Evolutionary conservation across 2,113 vertebrate species (phyloP).

Genomic region (Sturnira hondurensis): DNA sequence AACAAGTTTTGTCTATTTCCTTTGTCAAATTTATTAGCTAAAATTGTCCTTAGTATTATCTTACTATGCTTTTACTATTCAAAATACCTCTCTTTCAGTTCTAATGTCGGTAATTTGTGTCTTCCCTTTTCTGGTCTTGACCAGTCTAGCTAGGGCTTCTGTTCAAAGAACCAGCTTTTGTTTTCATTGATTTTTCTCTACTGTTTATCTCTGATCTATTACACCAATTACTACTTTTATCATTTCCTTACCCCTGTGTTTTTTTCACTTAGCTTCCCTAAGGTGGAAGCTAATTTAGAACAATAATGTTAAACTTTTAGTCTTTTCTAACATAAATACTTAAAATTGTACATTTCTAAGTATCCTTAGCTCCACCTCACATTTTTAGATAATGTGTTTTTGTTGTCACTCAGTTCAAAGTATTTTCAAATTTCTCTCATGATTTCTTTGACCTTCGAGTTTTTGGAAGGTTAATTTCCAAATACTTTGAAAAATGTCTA

Average conservation of each 20-base stretch:
- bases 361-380: not conserved
- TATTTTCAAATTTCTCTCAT: not conserved
- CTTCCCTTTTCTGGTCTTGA: not conserved
- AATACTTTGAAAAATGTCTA: not conserved
- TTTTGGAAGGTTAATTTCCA: not conserved
- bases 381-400: not conserved
- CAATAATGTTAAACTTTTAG: not conserved
- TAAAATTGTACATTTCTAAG: not conserved
- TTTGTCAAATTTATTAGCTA: not conserved
- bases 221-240: not conserved
- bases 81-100: not conserved
- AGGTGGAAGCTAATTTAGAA: not conserved
- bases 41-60: not conserved
- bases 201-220: not conserved
- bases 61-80: not conserved
- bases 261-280: not conserved
- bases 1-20: slow-evolving; percentile 18
- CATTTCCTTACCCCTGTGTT: not conserved
- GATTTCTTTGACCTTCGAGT: slow-evolving; percentile 1
- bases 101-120: not conserved
- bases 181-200: not conserved
- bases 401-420: not conserved
- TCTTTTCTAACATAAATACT: not conserved
- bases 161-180: too few relatives aligned
- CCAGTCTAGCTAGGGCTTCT: too few relatives aligned